Evolutionary conservation across 1,140 invertebrate genomes (phyloP), one percentile per base, ranked within the genome.

Genomic region (Arctopsyche grandis): DNA sequence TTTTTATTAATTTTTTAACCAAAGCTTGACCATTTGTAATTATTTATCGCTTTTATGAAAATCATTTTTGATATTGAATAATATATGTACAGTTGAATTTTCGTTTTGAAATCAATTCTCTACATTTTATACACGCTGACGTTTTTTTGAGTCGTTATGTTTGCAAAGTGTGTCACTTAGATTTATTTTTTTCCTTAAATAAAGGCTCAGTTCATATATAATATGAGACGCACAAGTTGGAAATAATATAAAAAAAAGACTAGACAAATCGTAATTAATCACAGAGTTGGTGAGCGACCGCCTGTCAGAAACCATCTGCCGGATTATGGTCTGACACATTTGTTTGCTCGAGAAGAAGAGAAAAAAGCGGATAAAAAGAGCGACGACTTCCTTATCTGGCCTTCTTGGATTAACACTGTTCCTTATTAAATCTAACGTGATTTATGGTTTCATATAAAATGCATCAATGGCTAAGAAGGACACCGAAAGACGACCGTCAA

Each of bases 401-500:
- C 63, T 66, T 38, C 29, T 1, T 4, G 29, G 29, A 38, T 38
- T 38, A 38, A 38, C 29, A 38, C 29, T 38, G 29, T 38, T n/a
- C n/a, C n/a, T n/a, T 38, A 38, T 38, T 38, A 38, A 38, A 38
- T 38, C 29, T 4, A 38, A 38, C 7, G 29, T 38, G 29, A 38
- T 38, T 38, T 21, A 56, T 10, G 10, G 52, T 56, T 56, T 56
- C 7, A 38, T 38, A 38, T 38, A 38, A 38, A 7, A 38, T 38
- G 29, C 7, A 52, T 3, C 48, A 52, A 88, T 88, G 87, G 87
- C 87, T 84, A 88, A 86, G 85, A 89, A 88, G 85, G 88, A 88
- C 84, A 88, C 88, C 85, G 87, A 89, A 85, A 86, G 86, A 79
- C 84, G 85, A 52, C 85, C 87, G 19, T 84, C 86, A 26, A 85